Base-by-base conservation (phyloP, 2,888 invertebrate species). In the Tethea ocularis region DNA sequence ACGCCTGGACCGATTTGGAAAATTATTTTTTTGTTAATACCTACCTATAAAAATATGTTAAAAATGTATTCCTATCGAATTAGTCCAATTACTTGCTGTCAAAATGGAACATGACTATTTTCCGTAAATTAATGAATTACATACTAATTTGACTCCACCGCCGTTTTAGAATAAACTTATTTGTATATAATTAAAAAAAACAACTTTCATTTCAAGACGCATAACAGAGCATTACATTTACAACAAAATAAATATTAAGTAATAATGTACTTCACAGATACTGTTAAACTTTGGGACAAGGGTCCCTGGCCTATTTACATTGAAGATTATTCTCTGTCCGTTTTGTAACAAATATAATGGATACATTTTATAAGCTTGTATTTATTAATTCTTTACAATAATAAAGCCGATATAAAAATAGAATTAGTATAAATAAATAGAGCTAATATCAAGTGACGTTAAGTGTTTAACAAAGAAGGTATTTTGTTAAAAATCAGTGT, bases 401-500 rank as follows among this genome's bases (percentile, higher is more conserved):
- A 80, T 80, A 84, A 83, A 80, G 78, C 69, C 66, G 60, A 72
- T 84, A 82, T 79, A 84, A 86, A 87, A 89, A 90, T 87, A 86
- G 84, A 80, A 88, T 89, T 87, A 89, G 77, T 84, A 83, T 75
- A 88, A 90, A 88, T 88, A 89, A 88, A 89, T 83, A 87, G 83
- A 36, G 78, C 78, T 58, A 75, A 75, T 75, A 74, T 80, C 80
- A 73, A 84, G 72, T 83, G 84, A 88, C 84, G 89, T 87, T 88
- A 86, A 91, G 89, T 89, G 89, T 75, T 68, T 72, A 67, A 86
- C 84, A 88, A 88, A 82, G 83, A 78, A 68, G 67, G 68, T 72
- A 74, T 84, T 86, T 82, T 84, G 83, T 83, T 77, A 69, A 77
- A 64, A 64, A 60, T 59, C 60, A 52, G 58, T 57, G 68, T 61